phyloP scores from a whole-genome alignment of 2,888 invertebrate species.

The Muscina levida region DNA sequence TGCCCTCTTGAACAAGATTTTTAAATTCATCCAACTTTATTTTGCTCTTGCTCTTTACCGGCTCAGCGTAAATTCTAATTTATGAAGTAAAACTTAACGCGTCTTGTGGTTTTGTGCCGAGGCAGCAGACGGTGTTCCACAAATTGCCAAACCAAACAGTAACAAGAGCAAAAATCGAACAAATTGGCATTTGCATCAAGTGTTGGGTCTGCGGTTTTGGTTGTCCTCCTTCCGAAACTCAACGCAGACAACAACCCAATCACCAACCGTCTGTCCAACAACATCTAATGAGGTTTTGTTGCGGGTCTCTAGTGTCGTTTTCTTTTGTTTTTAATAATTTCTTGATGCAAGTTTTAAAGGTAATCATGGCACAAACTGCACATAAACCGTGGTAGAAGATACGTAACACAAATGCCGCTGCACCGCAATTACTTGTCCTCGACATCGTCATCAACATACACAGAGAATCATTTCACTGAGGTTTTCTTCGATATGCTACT shows the following conservation, averaged over 20 bases:
- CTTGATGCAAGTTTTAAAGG: constrained; percentile 28
- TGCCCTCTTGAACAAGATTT: too few relatives aligned
- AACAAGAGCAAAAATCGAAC: not conserved
- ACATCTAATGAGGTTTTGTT: constrained; percentile 17
- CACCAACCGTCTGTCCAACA: not conserved
- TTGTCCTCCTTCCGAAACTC: not conserved
- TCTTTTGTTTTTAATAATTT: constrained; percentile 23
- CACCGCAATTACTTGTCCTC: constrained; percentile 49
- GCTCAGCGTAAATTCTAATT: constrained; percentile 48
- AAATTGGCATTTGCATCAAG: constrained; percentile 34
- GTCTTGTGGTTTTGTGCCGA: constrained; percentile 58
- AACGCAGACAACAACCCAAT: constrained; percentile 22
- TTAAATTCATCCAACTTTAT: too few relatives aligned
- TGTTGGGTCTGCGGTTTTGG: constrained; percentile 13
- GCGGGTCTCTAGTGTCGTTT: constrained; percentile 27
- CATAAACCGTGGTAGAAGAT: too few relatives aligned
- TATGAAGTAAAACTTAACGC: constrained; percentile 59
- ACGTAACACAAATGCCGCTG: constrained; percentile 10
- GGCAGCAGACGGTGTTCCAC: constrained; percentile 26
- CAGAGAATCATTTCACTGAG: constrained; percentile 29
- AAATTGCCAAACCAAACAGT: constrained; percentile 6
- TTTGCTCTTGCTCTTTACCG: too few relatives aligned
- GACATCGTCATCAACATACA: constrained; percentile 43
- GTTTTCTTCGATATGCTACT: constrained; percentile 24
- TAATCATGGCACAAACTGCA: constrained; percentile 30